Evolutionary conservation across 2,113 vertebrate species (phyloP), one percentile per base, ranked within the genome.

Genomic region (Colistium nudipinnis): DNA sequence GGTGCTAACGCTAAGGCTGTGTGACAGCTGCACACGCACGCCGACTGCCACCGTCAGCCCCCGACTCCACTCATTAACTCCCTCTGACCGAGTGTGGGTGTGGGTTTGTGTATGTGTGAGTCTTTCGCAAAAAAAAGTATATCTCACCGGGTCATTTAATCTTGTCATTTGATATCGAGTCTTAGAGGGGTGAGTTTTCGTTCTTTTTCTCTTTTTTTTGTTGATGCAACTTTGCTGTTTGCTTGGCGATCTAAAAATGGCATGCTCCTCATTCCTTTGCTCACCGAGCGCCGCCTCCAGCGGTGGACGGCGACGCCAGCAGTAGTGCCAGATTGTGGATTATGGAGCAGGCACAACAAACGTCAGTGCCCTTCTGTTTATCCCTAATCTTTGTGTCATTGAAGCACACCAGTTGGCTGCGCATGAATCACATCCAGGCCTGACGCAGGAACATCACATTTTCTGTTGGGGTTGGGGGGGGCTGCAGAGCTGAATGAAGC

Each of bases 21-120:
- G 77, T 84, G 87, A 90, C 86, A 88, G 83, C 76, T 79, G 85
- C 90, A 87, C 68, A 88, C 78, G n/a, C n/a, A 86, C 76, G 82
- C 76, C 57, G 68, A 84, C 61, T 80, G 82, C 80, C 82, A 82
- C 71, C 61, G 78, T 79, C 78, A 81, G 75, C 73, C 74, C 61
- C 61, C 56, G 59, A 76, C 45, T 76, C 79, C 78, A 44, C 76
- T 87, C 83, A 87, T 89, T 87, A 87, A 70, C 82, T 85, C 55
- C 57, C 47, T 33, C 57, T 61, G 47, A 75, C 63, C 43, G 19
- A 74, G 76, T 74, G 81, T 80, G 77, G 20, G 51, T 71, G 36
- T 64, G 41, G 36, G 25, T 43, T 47, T 69, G 67, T 67, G 53
- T 45, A 19, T 12, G 13, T 39, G 17, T 52, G 45, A 4, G 7